These are phyloP conservation scores for Donacobius atricapilla DNA, from an alignment of 2,113 vertebrate species.

Conservation along the genomic window DNA sequence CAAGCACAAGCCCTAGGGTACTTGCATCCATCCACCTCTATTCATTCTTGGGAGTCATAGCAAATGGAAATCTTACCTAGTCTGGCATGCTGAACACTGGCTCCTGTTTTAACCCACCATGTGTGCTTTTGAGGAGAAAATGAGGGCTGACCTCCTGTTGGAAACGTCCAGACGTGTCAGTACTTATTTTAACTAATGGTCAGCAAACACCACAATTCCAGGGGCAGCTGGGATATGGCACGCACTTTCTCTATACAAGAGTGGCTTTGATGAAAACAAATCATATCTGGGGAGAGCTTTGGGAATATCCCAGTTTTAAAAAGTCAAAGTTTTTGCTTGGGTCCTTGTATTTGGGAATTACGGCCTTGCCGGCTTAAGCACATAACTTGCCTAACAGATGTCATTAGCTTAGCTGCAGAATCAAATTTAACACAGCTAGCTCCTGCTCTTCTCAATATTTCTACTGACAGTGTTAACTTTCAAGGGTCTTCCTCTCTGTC, in stretches of 20 bases:
- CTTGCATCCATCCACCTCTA: background rate
- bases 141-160: background rate
- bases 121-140: background rate
- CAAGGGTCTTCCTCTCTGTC: background rate
- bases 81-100: background rate
- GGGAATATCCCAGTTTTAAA: background rate
- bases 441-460: background rate
- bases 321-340: fast-evolving
- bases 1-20: background rate
- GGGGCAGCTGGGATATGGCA: background rate
- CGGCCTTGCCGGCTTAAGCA: background rate
- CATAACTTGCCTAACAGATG: background rate
- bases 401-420: background rate
- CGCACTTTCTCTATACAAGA: background rate
- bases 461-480: background rate
- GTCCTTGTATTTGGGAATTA: background rate
- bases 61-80: background rate
- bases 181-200: background rate
- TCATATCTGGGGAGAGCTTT: background rate
- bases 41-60: background rate
- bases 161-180: background rate
- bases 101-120: background rate
- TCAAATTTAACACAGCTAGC: background rate
- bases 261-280: background rate
- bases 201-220: background rate